phyloP scores from a whole-genome alignment of 2,113 vertebrate genomes.

The Crypturellus undulatus region DNA sequence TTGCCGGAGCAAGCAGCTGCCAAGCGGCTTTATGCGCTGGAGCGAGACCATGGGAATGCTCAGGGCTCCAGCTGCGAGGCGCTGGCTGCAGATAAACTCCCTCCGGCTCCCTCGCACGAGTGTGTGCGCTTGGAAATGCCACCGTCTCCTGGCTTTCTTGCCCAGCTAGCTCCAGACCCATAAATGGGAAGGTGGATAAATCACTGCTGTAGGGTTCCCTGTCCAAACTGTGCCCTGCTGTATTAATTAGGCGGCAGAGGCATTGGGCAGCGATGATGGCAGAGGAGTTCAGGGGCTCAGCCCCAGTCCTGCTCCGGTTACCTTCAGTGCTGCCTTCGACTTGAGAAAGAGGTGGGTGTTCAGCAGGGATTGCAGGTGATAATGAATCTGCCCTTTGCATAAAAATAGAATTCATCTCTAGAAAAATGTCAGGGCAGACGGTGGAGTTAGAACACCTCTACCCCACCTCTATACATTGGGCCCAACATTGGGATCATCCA shows the following conservation, averaged over 20 bases:
- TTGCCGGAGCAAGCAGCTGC: constrained; percentile 41
- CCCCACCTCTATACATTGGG: background rate
- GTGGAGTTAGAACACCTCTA: background rate
- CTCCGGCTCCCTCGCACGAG: rapidly evolving
- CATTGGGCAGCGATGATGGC: background rate
- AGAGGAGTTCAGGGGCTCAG: background rate
- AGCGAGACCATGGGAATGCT: constrained; percentile 25
- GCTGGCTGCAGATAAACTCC: background rate
- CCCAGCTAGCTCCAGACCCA: background rate
- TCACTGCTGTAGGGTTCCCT: background rate
- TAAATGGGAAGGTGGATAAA: background rate
- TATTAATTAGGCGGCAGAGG: background rate
- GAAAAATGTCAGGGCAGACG: background rate
- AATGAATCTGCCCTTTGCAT: background rate
- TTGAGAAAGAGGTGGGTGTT: background rate
- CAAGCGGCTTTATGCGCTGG: background rate
- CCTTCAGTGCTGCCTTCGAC: background rate
- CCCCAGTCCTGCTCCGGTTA: background rate
- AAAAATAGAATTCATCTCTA: background rate
- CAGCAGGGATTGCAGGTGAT: background rate
- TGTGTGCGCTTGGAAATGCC: rapidly evolving
- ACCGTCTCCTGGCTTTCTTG: background rate
- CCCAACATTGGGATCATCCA: rapidly evolving
- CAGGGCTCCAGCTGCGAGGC: background rate
- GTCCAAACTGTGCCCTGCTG: background rate